phyloP scores from a whole-genome alignment of 2,797 vertebrate species.

The Cetoscarus ocellatus region DNA sequence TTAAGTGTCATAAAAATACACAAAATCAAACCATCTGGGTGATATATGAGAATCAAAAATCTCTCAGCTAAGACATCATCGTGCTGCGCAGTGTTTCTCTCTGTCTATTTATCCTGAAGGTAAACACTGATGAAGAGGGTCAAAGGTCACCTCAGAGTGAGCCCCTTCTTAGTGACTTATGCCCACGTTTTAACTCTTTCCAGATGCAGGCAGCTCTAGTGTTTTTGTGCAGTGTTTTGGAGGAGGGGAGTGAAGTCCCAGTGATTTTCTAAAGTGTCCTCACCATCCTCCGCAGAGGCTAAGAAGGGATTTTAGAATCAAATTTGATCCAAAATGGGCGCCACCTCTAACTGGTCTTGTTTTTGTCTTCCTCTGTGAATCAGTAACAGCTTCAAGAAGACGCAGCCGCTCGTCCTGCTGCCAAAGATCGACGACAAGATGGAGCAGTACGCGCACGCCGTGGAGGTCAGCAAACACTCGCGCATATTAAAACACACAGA shows the following conservation, averaged over 20 bases:
- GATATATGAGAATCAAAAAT: too few species aligned
- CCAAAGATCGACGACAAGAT: conserved; percentile 91
- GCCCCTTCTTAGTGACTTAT: conserved; percentile 71
- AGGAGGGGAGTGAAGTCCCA: too few species aligned
- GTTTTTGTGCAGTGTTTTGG: conserved; percentile 49
- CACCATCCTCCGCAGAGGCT: too few species aligned
- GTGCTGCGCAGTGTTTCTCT: not conserved
- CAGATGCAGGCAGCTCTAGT: conserved; percentile 75
- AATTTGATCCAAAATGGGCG: too few species aligned
- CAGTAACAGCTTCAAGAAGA: conserved; percentile 95
- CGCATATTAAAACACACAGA: conserved; percentile 23
- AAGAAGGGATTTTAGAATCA: too few species aligned
- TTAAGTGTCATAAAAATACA: too few species aligned
- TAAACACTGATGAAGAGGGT: conserved; percentile 61
- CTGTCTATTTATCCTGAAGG: conserved; percentile 3
- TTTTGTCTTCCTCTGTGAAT: conserved; percentile 10
- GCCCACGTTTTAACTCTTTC: conserved; percentile 60
- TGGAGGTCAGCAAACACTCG: conserved; percentile 85
- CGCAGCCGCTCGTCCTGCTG: conserved; percentile 85
- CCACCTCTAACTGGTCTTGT: not conserved
- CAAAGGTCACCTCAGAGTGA: conserved; percentile 42
- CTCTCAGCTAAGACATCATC: too few species aligned
- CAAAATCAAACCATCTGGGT: too few species aligned
- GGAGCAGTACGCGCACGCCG: conserved; percentile 93
- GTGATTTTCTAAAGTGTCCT: too few species aligned